Evolutionary conservation across 1,140 invertebrate species (phyloP).

Genomic region (Trichonephila inaurata): DNA sequence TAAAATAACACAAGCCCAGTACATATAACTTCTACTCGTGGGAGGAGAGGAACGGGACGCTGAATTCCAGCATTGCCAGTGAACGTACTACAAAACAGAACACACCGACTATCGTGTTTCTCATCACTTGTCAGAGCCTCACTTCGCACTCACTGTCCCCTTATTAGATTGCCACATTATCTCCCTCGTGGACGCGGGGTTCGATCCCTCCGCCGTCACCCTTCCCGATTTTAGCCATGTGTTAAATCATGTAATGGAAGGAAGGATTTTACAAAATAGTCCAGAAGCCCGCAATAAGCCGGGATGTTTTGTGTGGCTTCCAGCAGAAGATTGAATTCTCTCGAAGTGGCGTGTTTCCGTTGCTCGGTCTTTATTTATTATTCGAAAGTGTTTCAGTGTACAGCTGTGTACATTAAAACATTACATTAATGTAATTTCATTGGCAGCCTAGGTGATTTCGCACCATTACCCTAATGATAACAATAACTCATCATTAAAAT

Average conservation of each 20-base stretch:
- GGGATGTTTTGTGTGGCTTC: neutral
- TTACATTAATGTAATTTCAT: too few relatives aligned
- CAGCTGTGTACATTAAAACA: too few relatives aligned
- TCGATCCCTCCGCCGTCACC: neutral
- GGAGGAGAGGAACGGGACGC: neutral
- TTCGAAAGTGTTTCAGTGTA: too few relatives aligned
- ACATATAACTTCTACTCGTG: too few relatives aligned
- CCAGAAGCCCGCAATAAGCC: neutral
- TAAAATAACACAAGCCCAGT: too few relatives aligned
- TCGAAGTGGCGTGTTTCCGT: too few relatives aligned
- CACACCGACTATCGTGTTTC: constrained; percentile 53
- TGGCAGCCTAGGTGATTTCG: neutral
- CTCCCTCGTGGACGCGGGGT: neutral
- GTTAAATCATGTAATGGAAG: constrained; percentile 43
- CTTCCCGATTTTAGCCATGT: constrained; percentile 33
- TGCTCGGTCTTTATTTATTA: too few relatives aligned
- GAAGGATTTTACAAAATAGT: constrained; percentile 16
- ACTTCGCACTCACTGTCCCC: neutral
- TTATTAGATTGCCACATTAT: constrained; percentile 66
- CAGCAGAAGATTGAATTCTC: neutral
- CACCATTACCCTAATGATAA: neutral
- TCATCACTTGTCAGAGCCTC: constrained; percentile 58
- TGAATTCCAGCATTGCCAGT: neutral
- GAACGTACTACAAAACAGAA: neutral
- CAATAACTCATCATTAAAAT: too few relatives aligned